Base-by-base conservation (phyloP, 2,888 invertebrate genomes). In the Acheta domesticus region DNA sequence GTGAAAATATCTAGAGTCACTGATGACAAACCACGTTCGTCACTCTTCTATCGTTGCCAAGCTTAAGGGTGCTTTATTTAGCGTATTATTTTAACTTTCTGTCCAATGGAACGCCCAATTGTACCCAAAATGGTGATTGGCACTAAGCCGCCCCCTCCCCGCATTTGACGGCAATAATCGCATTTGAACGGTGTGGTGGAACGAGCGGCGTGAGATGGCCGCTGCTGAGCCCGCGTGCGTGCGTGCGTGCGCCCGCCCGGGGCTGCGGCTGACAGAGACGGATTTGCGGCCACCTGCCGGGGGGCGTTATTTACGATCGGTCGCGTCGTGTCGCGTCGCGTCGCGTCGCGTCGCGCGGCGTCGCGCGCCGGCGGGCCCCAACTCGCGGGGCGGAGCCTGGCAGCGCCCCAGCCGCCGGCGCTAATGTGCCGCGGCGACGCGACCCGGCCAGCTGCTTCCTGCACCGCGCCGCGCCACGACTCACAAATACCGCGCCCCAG, bases 311-410 rank as follows among this genome's bases (percentile, higher is more conserved):
- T 75, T 75, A 36, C 23, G 20, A 75, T 23, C 14, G 23, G 75
- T 20, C 23, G 19, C 73, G 14, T n/a, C 73, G 73, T 11, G 73
- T 73, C 73, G 20, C 73, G 12, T 73, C 73, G 16, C 74, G 74
- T 1, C 74, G 8, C 14, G 74, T 12, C 12, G 74, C 74, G 14
- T 74, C 74, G 74, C 74, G 74, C 12, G 1, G 12, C 74, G 74
- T 74, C 74, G 21, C 75, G 75, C 75, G 75, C 36, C 75, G 75
- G 16, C 36, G n/a, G 16, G 75, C 75, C 14, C 75, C 36, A 21
- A 75, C 21, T 23, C 21, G 75, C 20, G 75, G 21, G 36, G 75
- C 75, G 75, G 21, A 36, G 36, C 23, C 62, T 62, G 62, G 62
- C 62, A n/a, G n/a, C 14, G 16, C 14, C 62, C 62, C 62, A 62